These are phyloP conservation scores for Porites lutea DNA, from an alignment of 64 coral and sea anemone species.

Conservation along the genomic window DNA sequence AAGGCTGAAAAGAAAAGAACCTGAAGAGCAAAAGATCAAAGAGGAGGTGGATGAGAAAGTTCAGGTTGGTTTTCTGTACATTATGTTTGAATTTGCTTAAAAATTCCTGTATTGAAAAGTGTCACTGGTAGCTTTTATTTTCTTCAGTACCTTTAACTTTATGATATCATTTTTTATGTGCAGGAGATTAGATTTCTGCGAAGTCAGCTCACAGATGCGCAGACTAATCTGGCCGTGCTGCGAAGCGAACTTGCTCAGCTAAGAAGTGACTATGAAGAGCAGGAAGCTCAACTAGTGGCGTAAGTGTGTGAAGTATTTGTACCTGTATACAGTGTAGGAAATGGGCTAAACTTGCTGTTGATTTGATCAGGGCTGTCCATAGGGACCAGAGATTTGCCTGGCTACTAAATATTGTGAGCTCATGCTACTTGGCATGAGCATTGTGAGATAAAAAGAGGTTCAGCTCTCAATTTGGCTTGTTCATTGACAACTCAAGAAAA, in stretches of 20 bases:
- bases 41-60: slow-evolving; percentile 90
- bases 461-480: no score
- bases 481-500: no score
- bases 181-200: slow-evolving; percentile 87
- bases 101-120: no score
- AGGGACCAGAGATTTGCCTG: no score
- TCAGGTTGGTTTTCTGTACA: slow-evolving; percentile 46
- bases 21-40: slow-evolving; percentile 93
- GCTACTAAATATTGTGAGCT: no score
- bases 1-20: slow-evolving; percentile 80
- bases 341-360: no score
- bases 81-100: neutral
- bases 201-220: slow-evolving; percentile 90
- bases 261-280: slow-evolving; percentile 81
- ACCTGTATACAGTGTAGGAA: no score
- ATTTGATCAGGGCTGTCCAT: no score
- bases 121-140: no score
- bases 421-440: no score
- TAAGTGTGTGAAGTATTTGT: neutral
- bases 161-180: neutral
- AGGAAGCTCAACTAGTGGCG: slow-evolving; percentile 69
- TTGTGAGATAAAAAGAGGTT: no score
- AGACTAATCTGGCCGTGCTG: slow-evolving; percentile 86
- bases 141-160: no score
- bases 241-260: slow-evolving; percentile 93